These are phyloP conservation scores for Gymnoscelis rufifasciata DNA, from an alignment of 2,888 invertebrate species.

Conservation along the genomic window DNA sequence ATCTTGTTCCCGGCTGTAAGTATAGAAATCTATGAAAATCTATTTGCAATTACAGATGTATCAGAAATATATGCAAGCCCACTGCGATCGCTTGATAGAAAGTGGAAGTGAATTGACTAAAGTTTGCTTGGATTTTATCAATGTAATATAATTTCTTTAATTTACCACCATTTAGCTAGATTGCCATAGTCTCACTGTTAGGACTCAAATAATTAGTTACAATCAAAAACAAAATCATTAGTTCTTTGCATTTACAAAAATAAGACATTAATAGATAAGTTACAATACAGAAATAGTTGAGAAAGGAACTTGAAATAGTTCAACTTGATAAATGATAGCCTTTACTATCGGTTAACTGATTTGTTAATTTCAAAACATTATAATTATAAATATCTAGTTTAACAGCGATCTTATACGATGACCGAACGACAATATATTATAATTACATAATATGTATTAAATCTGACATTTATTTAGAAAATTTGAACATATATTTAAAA, in stretches of 20 bases:
- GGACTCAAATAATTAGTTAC: too few relatives aligned
- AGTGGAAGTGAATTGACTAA: constrained; percentile 50
- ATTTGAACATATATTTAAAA: too few relatives aligned
- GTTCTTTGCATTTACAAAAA: too few relatives aligned
- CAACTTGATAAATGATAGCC: constrained; percentile 12
- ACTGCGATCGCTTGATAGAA: constrained; percentile 62
- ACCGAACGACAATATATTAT: too few relatives aligned
- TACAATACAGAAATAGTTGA: background rate
- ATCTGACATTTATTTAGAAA: too few relatives aligned
- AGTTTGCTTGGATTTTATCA: constrained; percentile 60
- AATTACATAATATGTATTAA: too few relatives aligned
- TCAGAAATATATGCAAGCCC: constrained; percentile 64
- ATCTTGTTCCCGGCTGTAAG: background rate
- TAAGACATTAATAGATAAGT: background rate
- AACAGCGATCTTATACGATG: too few relatives aligned
- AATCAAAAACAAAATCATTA: background rate
- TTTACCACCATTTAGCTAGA: constrained; percentile 18
- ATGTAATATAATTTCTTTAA: constrained; percentile 45
- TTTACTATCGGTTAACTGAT: constrained; percentile 31
- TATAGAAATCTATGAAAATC: constrained; percentile 6
- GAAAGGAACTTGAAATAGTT: constrained; percentile 3
- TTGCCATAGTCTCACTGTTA: background rate
- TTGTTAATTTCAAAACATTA: too few relatives aligned
- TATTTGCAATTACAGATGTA: constrained; percentile 56
- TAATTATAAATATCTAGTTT: too few relatives aligned